Conservation (phyloP, 2,888 invertebrate genomes). For the Rhogogaster chlorosoma region DNA sequence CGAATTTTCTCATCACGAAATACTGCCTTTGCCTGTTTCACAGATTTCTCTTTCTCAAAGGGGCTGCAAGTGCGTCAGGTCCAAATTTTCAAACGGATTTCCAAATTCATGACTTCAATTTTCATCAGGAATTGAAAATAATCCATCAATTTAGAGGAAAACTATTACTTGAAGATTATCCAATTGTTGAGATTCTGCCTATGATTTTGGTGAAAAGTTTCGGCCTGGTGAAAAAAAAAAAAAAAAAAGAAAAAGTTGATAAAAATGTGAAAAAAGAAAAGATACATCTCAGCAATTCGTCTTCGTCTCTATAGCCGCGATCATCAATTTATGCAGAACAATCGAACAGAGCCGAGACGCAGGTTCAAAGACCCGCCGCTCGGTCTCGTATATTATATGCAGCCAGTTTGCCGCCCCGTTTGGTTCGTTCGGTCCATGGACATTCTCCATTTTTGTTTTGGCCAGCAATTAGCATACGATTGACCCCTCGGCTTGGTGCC, state of each 20-base stretch:
- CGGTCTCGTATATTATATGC: conserved; percentile 49
- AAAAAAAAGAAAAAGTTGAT: neutral
- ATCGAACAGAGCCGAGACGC: conserved; percentile 72
- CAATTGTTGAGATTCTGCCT: neutral
- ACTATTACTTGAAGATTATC: no score
- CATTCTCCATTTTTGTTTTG: neutral
- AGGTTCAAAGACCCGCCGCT: conserved; percentile 58
- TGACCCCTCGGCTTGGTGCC: conserved; percentile 70
- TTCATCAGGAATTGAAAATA: no score
- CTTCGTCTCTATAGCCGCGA: conserved; percentile 53
- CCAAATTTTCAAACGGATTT: no score
- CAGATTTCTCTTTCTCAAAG: neutral
- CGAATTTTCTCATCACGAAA: neutral
- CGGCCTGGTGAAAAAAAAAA: neutral
- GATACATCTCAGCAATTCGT: neutral
- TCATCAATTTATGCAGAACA: conserved; percentile 78
- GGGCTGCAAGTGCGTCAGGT: no score
- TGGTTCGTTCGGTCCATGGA: neutral
- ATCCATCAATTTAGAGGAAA: no score
- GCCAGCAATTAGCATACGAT: conserved; percentile 77
- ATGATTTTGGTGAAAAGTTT: neutral
- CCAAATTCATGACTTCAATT: no score
- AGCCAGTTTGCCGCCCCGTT: conserved; percentile 34
- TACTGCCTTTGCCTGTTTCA: neutral
- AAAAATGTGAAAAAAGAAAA: neutral